A percentile compares a stretch with the other conserved stretches of the same genome.
Conservation (phyloP, 1,140 invertebrate genomes). For the Drosophila kanapiae region DNA sequence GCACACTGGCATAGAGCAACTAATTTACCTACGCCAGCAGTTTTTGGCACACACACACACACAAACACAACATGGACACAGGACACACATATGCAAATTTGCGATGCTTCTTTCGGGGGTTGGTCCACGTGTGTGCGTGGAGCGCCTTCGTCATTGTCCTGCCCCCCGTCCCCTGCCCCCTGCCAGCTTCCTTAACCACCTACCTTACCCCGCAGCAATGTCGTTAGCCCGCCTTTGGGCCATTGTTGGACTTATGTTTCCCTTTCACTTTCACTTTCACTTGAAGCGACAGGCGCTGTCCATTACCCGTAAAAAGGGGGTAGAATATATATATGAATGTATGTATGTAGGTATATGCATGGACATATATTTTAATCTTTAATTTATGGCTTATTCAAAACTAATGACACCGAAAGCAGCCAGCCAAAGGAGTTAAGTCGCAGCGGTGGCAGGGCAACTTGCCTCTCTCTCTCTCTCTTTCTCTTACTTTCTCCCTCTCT, state of each 20-base stretch:
- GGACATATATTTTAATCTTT: constrained; percentile 75
- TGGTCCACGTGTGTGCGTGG: constrained; percentile 49
- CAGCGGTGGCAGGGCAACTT: not conserved
- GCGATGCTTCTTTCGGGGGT: constrained; percentile 66
- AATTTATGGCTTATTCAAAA: constrained; percentile 83
- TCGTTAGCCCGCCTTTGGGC: constrained; percentile 72
- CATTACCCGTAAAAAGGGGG: constrained; percentile 45
- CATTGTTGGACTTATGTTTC: constrained; percentile 75
- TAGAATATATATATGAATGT: constrained; percentile 27
- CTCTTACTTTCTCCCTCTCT: not conserved
- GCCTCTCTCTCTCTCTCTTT: no score
- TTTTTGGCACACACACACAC: constrained; percentile 56
- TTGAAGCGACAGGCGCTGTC: constrained; percentile 14
- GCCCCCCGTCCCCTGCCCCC: not conserved
- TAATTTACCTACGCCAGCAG: constrained; percentile 81
- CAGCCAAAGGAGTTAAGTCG: constrained; percentile 38
- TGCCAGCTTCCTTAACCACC: not conserved
- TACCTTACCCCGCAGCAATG: constrained; percentile 17
- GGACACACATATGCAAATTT: constrained; percentile 75
- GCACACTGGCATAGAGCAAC: constrained; percentile 52
- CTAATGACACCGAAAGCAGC: constrained; percentile 78
- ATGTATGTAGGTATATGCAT: not conserved
- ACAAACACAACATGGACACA: constrained; percentile 18
- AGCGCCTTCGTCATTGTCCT: constrained; percentile 37
- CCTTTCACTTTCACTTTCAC: constrained; percentile 64